These are phyloP conservation scores for Yponomeuta plumbellus DNA, from an alignment of 2,888 invertebrate genomes.

Conservation along the genomic window DNA sequence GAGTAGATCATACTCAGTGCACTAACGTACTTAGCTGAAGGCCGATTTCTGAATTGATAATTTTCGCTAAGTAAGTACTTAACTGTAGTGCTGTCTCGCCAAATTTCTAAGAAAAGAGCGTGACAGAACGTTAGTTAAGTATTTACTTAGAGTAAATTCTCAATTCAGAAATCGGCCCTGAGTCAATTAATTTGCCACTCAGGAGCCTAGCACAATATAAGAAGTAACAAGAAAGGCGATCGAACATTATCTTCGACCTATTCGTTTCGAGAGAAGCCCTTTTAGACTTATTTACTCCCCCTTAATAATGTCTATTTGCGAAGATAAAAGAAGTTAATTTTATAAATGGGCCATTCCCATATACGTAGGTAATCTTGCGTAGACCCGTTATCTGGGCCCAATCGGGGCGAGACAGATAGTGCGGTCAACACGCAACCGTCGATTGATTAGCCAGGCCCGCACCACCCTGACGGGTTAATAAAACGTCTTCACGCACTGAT, in stretches of 20 bases:
- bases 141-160: too few relatives aligned
- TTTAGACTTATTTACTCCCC: conserved; percentile 61
- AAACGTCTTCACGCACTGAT: conserved; percentile 64
- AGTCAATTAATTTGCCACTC: too few relatives aligned
- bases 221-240: conserved; percentile 28
- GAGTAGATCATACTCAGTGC: neutral
- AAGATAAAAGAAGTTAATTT: conserved; percentile 73
- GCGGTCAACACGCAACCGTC: conserved; percentile 62
- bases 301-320: conserved; percentile 57
- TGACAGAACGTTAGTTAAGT: too few relatives aligned
- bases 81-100: too few relatives aligned
- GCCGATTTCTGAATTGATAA: too few relatives aligned
- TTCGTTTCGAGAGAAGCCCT: conserved; percentile 47
- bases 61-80: too few relatives aligned
- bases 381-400: conserved; percentile 64
- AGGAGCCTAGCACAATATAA: conserved; percentile 11
- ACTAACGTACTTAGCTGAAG: too few relatives aligned
- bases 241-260: conserved; percentile 44
- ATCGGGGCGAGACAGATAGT: conserved; percentile 73
- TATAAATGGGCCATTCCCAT: conserved; percentile 70
- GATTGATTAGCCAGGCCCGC: conserved; percentile 72
- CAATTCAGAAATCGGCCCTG: too few relatives aligned
- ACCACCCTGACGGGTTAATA: conserved; percentile 69
- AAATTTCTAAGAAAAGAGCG: too few relatives aligned
- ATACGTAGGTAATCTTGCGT: conserved; percentile 69